Evolutionary conservation across 1,140 invertebrate genomes (phyloP).

Genomic region (Drosophila bocqueti): DNA sequence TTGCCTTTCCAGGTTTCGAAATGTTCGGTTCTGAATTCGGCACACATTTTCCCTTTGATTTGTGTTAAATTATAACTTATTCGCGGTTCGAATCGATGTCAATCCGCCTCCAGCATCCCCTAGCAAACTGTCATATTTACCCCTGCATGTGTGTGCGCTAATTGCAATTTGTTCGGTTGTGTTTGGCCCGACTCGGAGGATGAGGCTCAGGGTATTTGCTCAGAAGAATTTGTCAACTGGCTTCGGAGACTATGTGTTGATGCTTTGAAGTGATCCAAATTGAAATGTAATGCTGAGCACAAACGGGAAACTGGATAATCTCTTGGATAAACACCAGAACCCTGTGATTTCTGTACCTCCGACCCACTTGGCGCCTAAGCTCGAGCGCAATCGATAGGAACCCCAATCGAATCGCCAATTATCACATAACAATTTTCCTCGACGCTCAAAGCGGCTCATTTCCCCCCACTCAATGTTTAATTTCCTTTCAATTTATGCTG

Average conservation of each 20-base stretch:
- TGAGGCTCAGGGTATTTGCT: slow-evolving; percentile 54
- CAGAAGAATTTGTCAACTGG: slow-evolving; percentile 52
- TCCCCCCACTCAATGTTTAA: slow-evolving; percentile 70
- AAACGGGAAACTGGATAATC: slow-evolving; percentile 36
- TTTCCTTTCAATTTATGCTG: slow-evolving; percentile 83
- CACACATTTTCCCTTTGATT: slow-evolving; percentile 61
- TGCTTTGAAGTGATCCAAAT: slow-evolving; percentile 54
- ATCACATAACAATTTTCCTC: slow-evolving; percentile 69
- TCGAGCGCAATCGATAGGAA: slow-evolving; percentile 30
- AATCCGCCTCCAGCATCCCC: slow-evolving; percentile 24
- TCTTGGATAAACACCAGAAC: slow-evolving; percentile 33
- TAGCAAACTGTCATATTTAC: slow-evolving; percentile 51
- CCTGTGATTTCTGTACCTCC: slow-evolving; percentile 4
- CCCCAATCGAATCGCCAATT: slow-evolving; percentile 49
- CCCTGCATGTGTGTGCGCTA: slow-evolving; percentile 37
- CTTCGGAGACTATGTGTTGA: slow-evolving; percentile 16
- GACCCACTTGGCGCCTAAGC: slow-evolving; percentile 13
- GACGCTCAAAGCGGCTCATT: slow-evolving; percentile 39
- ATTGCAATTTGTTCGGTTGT: slow-evolving; percentile 64
- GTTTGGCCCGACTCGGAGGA: slow-evolving; percentile 27
- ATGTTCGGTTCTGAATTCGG: slow-evolving; percentile 41
- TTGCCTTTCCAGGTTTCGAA: slow-evolving; percentile 8
- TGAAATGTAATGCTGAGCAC: slow-evolving; percentile 44
- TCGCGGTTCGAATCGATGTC: slow-evolving; percentile 7
- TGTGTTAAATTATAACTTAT: slow-evolving; percentile 63